Evolutionary conservation across 2,888 invertebrate species (phyloP), one percentile per base, ranked within the genome.

Genomic region (Listrodromus nycthemerus): DNA sequence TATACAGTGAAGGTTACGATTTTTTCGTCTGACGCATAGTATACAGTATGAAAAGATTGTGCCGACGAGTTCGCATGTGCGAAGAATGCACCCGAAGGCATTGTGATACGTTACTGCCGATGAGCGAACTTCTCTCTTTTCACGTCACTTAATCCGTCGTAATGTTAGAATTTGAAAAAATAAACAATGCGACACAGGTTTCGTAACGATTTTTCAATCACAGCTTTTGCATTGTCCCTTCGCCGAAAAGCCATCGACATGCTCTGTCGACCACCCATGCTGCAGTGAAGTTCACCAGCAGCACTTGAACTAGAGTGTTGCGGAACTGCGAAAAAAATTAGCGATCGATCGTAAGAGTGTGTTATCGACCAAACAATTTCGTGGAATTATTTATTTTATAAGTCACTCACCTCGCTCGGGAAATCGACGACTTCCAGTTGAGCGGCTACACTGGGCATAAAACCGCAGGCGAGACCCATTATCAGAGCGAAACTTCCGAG

Each of bases 391-490:
- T 58, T 21, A 33, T 66, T 33, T 45, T 1, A 66, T 48, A 74
- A 19, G 58, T 37, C 86, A 95, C 96, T 96, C 94, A 99, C 99
- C 92, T 98, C 97, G 21, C 95, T 94, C 66, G 99, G 98, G 93
- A 99, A 98, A 91, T 98, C 96, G 8, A 99, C 98, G 86, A 99
- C 97, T 95, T 99, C 98, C 94, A 99, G 99, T 93, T 98, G 97
- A 85, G 95, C 95, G 76, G 97, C 96, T 83, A 99, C 94, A 86
- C 98, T 98, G 0, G 99, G 98, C 80, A 98, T 94, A 61, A 97
- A 88, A 13, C 98, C 98, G 81, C 97, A 95, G 4, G 98, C 97
- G 66, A 99, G 95, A 55, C 96, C 95, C 78, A 99, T 94, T 75
- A 99, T 97, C 21, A 97, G 96, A 41, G 95, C 95, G 37, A 97